phyloP scores from a whole-genome alignment of 1,140 invertebrate genomes.

The Hyles vespertilio region DNA sequence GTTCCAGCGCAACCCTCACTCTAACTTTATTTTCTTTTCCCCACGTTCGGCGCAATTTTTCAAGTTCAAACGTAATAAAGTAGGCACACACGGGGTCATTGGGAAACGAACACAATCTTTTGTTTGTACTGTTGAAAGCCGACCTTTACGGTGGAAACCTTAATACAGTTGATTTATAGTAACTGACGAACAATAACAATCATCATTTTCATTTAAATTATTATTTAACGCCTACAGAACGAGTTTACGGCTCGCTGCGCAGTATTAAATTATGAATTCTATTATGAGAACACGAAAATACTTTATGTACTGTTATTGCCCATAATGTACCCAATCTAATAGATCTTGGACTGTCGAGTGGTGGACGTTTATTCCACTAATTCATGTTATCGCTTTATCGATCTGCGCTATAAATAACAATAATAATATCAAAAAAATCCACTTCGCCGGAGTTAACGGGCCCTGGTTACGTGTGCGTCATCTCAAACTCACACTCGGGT shows the following conservation, averaged over 20 bases:
- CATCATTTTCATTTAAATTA: slow-evolving; percentile 16
- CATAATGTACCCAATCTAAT: slow-evolving; percentile 18
- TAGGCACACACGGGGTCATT: slow-evolving; percentile 14
- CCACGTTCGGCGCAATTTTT: slow-evolving; percentile 21
- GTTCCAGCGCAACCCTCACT: slow-evolving; percentile 25
- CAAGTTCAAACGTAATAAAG: slow-evolving; percentile 19
- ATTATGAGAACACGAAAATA: slow-evolving; percentile 10
- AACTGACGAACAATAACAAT: slow-evolving; percentile 10
- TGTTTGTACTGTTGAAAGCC: slow-evolving; percentile 19
- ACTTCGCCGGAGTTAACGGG: slow-evolving; percentile 33
- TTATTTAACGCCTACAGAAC: slow-evolving; percentile 14
- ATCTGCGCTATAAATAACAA: slow-evolving; percentile 46
- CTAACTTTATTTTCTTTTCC: slow-evolving; percentile 32
- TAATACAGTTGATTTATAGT: slow-evolving; percentile 12
- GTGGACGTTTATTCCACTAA: slow-evolving; percentile 28
- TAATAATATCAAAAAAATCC: slow-evolving; percentile 15
- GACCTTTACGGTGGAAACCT: slow-evolving; percentile 14
- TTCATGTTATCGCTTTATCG: slow-evolving; percentile 34
- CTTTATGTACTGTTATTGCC: slow-evolving; percentile 11
- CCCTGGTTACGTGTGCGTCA: slow-evolving; percentile 51
- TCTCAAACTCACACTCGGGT: slow-evolving; percentile 47
- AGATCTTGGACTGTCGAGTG: slow-evolving; percentile 11
- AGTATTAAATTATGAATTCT: slow-evolving; percentile 15
- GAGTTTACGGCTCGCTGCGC: slow-evolving; percentile 10
- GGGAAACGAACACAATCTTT: slow-evolving; percentile 15